Evolutionary conservation across 1,140 invertebrate species (phyloP).

Genomic region (Steinernema feltiae): DNA sequence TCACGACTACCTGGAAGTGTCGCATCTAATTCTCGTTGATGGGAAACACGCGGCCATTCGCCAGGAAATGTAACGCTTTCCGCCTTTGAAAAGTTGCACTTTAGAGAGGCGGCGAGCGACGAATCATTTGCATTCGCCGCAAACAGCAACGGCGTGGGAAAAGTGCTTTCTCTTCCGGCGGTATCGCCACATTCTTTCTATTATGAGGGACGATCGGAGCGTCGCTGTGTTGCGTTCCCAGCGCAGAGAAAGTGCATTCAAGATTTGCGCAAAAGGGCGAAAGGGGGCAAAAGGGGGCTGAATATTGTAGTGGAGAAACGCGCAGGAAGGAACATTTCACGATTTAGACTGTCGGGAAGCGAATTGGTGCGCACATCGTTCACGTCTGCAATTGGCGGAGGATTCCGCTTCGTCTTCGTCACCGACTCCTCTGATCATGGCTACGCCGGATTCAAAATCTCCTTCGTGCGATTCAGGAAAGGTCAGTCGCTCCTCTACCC

Average conservation of each 20-base stretch:
- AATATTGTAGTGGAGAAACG: background rate
- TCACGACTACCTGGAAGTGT: background rate
- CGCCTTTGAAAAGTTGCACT: background rate
- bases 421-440: background rate
- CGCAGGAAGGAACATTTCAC: background rate
- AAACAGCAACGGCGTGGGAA: too few relatives aligned
- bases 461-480: background rate
- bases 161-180: background rate
- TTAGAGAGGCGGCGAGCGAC: background rate
- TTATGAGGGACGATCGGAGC: too few relatives aligned
- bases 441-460: background rate
- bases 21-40: background rate
- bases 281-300: background rate
- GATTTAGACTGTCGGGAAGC: background rate
- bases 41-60: background rate
- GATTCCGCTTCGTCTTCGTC: background rate
- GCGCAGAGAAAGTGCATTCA: too few relatives aligned
- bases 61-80: background rate
- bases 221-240: too few relatives aligned
- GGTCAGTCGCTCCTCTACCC: background rate
- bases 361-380: background rate
- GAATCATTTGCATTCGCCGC: too few relatives aligned
- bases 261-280: background rate
- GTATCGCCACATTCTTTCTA: too few relatives aligned
- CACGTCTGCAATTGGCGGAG: background rate